phyloP scores from a whole-genome alignment of 1,140 invertebrate genomes.

The Drosophila obscura region DNA sequence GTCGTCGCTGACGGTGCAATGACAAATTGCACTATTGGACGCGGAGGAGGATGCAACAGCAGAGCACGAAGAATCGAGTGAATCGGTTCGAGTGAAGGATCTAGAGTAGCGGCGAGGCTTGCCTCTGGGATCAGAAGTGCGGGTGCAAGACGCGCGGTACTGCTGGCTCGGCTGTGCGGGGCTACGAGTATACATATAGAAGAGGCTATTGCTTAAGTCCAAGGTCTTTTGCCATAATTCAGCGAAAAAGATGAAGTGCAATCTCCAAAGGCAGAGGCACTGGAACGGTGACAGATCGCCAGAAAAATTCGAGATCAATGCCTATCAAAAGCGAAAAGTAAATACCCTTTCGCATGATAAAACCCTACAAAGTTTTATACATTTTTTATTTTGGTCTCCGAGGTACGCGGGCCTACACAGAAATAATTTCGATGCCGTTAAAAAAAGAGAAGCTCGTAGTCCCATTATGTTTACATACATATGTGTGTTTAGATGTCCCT shows the following conservation, averaged over 20 bases:
- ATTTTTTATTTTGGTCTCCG: too few species aligned
- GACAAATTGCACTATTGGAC: conserved; percentile 66
- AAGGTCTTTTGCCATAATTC: conserved; percentile 79
- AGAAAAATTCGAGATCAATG: background rate
- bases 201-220: conserved; percentile 59
- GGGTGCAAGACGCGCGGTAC: conserved; percentile 51
- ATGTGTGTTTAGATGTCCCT: too few species aligned
- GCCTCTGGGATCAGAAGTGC: conserved; percentile 33
- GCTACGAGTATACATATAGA: background rate
- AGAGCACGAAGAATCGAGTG: background rate
- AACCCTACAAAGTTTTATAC: too few species aligned
- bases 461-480: too few species aligned
- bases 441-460: too few species aligned
- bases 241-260: conserved; percentile 59
- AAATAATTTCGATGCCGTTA: too few species aligned
- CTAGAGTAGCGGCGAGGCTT: background rate
- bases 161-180: conserved; percentile 17
- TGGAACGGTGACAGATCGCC: background rate
- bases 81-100: conserved; percentile 1
- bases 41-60: background rate
- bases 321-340: background rate
- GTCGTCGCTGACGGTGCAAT: conserved; percentile 70
- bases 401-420: too few species aligned
- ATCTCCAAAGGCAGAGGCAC: background rate
- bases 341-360: background rate